Conservation (phyloP, 2,797 vertebrate species). For the Buceros bicornis region DNA sequence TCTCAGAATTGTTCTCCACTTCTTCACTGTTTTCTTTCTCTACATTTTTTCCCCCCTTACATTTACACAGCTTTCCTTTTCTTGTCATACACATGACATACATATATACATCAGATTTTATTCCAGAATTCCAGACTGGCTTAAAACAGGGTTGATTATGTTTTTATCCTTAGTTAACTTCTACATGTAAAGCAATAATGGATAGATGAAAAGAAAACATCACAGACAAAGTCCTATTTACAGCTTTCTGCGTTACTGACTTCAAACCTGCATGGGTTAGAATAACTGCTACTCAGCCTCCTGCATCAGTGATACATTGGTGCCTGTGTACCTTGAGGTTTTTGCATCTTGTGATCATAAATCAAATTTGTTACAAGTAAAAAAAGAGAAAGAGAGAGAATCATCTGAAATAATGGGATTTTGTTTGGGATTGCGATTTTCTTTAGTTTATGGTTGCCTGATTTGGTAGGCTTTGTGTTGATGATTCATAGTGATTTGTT, state of each 20-base stretch:
- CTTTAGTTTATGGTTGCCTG: background rate
- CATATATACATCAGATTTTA: background rate
- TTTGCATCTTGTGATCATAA: background rate
- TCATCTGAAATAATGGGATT: background rate
- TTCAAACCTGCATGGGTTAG: background rate
- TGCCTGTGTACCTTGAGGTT: background rate
- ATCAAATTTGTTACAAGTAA: background rate
- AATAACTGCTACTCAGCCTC: background rate
- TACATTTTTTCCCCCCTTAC: background rate
- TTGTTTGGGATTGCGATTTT: background rate
- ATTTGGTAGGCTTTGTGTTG: background rate
- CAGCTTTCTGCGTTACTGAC: background rate
- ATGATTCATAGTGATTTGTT: background rate
- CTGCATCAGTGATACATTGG: background rate
- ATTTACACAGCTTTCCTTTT: background rate
- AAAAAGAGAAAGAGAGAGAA: background rate
- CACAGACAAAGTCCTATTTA: background rate
- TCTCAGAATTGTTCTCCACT: conserved; percentile 19
- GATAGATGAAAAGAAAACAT: background rate
- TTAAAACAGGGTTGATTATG: background rate
- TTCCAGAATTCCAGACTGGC: background rate
- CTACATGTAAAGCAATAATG: background rate
- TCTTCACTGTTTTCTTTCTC: background rate
- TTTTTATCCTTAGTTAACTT: background rate
- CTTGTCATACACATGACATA: background rate